These are phyloP conservation scores for Darevskia nairensis DNA, from an alignment of 2,797 vertebrate genomes.

Conservation along the genomic window DNA sequence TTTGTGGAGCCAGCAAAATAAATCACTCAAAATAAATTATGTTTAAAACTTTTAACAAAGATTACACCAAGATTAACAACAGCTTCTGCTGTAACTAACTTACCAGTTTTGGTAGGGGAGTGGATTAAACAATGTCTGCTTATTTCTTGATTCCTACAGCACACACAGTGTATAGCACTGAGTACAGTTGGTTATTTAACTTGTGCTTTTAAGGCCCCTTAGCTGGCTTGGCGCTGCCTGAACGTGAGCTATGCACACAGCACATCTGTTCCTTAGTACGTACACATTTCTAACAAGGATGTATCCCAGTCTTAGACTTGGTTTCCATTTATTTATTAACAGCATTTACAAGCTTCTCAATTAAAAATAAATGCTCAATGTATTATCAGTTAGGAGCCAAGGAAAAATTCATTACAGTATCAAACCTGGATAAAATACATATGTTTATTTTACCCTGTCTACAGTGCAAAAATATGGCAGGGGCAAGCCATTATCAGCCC, in stretches of 20 bases:
- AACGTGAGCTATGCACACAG: too few relatives aligned
- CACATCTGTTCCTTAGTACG: background rate
- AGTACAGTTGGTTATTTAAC: background rate
- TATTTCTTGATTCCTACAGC: background rate
- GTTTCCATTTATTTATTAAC: background rate
- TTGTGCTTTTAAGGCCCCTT: background rate
- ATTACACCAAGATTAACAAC: background rate
- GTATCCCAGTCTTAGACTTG: background rate
- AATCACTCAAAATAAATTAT: rapidly evolving
- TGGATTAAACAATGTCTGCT: background rate
- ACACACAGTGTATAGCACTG: background rate
- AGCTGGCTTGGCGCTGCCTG: background rate
- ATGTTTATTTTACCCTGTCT: background rate
- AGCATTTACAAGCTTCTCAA: background rate
- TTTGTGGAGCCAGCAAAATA: background rate
- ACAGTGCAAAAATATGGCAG: background rate
- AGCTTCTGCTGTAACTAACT: rapidly evolving
- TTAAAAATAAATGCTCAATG: background rate
- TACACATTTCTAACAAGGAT: background rate
- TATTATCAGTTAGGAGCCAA: background rate
- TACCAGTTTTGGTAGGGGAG: rapidly evolving
- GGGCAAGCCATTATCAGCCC: background rate
- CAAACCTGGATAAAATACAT: background rate
- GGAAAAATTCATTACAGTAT: background rate
- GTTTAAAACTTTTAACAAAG: background rate